phyloP scores from a whole-genome alignment of 2,888 invertebrate genomes.

The Ormyrus labotus region DNA sequence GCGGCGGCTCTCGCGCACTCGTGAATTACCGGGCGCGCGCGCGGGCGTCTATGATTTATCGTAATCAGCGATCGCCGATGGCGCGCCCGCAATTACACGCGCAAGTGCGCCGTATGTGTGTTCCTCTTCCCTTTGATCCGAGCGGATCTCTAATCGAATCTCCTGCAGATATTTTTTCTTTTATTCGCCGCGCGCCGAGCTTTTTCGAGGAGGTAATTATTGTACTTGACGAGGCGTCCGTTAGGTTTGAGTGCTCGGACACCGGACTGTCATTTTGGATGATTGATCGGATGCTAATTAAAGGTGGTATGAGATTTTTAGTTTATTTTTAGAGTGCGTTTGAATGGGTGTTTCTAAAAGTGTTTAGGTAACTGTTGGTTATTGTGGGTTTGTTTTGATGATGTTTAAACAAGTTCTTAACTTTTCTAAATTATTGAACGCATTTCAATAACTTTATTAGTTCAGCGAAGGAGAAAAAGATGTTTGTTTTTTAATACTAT shows the following conservation, averaged over 20 bases:
- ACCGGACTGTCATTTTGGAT: neutral
- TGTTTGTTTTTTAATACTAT: too few relatives aligned
- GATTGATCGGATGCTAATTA: constrained; percentile 6
- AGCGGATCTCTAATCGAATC: constrained; percentile 1
- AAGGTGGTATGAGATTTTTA: too few relatives aligned
- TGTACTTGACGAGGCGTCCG: too few relatives aligned
- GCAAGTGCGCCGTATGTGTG: neutral
- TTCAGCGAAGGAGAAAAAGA: too few relatives aligned
- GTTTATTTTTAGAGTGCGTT: too few relatives aligned
- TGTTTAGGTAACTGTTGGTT: neutral
- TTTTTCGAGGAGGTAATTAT: neutral
- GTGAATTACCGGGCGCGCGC: constrained; percentile 7
- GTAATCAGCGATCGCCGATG: constrained; percentile 15
- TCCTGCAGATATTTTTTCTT: neutral
- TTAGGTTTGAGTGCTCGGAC: neutral
- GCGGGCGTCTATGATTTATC: constrained; percentile 37
- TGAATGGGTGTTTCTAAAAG: too few relatives aligned
- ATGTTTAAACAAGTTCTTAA: neutral
- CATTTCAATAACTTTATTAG: too few relatives aligned
- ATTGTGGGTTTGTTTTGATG: neutral
- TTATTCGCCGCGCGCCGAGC: neutral
- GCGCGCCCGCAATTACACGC: constrained; percentile 20
- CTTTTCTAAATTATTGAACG: neutral
- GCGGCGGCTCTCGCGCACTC: neutral
- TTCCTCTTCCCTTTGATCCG: neutral